Base-by-base conservation (phyloP, 1,140 invertebrate species). In the Pseudomyrmex gracilis region DNA sequence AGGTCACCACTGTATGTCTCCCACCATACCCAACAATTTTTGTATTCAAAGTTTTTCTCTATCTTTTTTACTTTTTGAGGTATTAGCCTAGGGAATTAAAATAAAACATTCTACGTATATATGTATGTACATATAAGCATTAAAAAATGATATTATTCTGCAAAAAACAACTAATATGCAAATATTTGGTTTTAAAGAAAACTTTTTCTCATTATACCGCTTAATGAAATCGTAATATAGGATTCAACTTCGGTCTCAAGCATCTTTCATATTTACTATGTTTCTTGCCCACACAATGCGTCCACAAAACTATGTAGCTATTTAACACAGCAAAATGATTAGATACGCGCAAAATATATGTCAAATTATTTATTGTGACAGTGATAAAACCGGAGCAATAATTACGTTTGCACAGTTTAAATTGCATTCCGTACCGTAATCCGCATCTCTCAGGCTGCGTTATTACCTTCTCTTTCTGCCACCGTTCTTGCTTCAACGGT, bases 351-450 rank as follows among this genome's bases (percentile, higher is more conserved):
- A 43, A 80, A 80, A 80, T 80, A 80, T 80, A 66, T 55, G 76
- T 24, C 71, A 53, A 80, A 80, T 80, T 80, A 80, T 80, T 80
- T 80, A 71, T 55, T n/a, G 53, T 80, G 76, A 80, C 76, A 80
- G 66, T 80, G 76, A 80, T 80, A 80, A 80, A 80, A 80, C 66
- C 43, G 53, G 76, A 55, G 76, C 22, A 82, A 74, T 82, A 73
- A 82, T 74, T 82, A 82, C 78, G 64, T 78, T 85, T 78, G 73
- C 68, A 74, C 84, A 68, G 74, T 80, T 86, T 77, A 67, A 86
- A 86, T 83, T 83, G 64, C 82, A 83, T 83, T 83, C 73, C 63
- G 67, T 83, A 83, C 53, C 7, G 63, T 83, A 83, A 83, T 83
- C 73, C 73, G 61, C 73, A 34, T 61, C 57, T 76, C 53, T 43